These are phyloP conservation scores for Meandrusa payeni DNA, from an alignment of 2,888 invertebrate species.

Conservation along the genomic window DNA sequence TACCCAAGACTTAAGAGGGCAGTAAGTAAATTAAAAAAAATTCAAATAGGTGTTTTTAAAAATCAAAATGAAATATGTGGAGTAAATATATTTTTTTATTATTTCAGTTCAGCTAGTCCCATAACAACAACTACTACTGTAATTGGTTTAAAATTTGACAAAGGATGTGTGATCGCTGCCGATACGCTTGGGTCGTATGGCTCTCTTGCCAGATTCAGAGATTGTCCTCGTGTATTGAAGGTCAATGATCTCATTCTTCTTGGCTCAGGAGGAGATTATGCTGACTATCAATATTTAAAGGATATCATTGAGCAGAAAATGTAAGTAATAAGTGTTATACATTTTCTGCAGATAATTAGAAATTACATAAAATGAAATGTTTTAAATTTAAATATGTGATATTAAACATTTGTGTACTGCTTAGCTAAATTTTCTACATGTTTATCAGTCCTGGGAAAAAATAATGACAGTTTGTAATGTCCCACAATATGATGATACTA, in stretches of 20 bases:
- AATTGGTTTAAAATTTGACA: slow-evolving; percentile 91
- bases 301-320: slow-evolving; percentile 92
- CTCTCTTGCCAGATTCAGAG: slow-evolving; percentile 92
- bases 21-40: slow-evolving; percentile 76
- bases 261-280: slow-evolving; percentile 97
- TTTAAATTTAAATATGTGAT: too few relatives aligned
- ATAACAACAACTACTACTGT: slow-evolving; percentile 96
- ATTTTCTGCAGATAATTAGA: too few relatives aligned
- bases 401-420: too few relatives aligned
- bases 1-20: slow-evolving; percentile 79
- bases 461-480: too few relatives aligned
- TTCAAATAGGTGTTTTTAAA: too few relatives aligned
- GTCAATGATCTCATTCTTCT: slow-evolving; percentile 94
- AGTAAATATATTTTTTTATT: too few relatives aligned
- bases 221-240: slow-evolving; percentile 91
- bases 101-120: slow-evolving; percentile 78
- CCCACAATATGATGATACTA: too few relatives aligned
- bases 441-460: too few relatives aligned
- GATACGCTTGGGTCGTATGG: slow-evolving; percentile 97
- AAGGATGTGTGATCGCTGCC: slow-evolving; percentile 94
- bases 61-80: too few relatives aligned
- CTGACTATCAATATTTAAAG: slow-evolving; percentile 96
- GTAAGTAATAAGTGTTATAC: slow-evolving; percentile 72
- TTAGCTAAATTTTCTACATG: too few relatives aligned
- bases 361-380: too few relatives aligned